Percentiles rank a stretch among this genome's conserved stretches.
phyloP scores from a whole-genome alignment of 92 coral and sea anemone species.

The Palythoa caribaeorum region DNA sequence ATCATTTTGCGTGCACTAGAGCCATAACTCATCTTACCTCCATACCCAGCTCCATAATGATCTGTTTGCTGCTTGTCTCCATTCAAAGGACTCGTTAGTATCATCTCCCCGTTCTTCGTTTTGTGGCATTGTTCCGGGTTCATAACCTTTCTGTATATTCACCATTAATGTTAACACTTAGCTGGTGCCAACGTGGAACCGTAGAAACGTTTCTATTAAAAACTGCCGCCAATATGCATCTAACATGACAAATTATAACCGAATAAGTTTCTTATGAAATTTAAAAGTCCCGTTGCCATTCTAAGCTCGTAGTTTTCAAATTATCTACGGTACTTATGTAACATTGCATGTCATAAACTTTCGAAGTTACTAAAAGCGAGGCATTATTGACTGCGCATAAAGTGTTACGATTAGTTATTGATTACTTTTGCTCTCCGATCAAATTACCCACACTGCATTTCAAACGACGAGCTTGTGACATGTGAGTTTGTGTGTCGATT shows the following conservation, averaged over 20 bases:
- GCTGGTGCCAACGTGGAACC: neutral
- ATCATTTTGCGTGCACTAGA: no score
- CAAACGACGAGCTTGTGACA: neutral
- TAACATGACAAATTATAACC: constrained; percentile 8
- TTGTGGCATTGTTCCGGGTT: constrained; percentile 32
- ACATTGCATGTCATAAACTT: neutral
- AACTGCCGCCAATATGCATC: neutral
- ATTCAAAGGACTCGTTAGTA: neutral
- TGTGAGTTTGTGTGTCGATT: neutral
- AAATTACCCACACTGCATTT: neutral
- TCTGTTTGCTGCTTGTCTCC: constrained; percentile 2
- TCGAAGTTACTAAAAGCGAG: neutral
- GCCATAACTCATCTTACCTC: constrained; percentile 1
- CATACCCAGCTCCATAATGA: neutral
- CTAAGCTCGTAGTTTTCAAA: neutral
- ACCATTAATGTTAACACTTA: no score
- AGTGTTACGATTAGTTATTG: neutral
- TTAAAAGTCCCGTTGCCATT: neutral
- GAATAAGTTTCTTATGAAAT: neutral
- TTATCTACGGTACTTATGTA: neutral
- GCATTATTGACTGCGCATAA: neutral
- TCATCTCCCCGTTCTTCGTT: neutral
- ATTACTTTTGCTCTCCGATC: neutral
- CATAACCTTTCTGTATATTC: neutral
- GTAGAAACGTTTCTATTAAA: neutral